These are phyloP conservation scores for Scyliorhinus canicula DNA, from an alignment of 2,797 vertebrate species.

Conservation along the genomic window DNA sequence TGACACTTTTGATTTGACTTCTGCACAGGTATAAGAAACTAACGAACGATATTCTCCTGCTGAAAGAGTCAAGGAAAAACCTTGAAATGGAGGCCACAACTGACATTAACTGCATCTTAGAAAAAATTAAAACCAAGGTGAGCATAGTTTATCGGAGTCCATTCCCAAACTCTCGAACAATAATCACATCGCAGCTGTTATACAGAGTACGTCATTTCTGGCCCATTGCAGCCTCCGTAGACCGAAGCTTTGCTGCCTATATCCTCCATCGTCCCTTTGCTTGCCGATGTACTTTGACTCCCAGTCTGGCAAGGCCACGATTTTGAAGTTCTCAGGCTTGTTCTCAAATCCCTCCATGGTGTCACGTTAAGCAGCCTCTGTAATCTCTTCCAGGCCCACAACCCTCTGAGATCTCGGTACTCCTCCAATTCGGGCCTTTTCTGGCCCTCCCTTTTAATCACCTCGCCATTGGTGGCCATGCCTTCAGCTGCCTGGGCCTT, in stretches of 20 bases:
- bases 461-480: too few species aligned
- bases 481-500: too few species aligned
- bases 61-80: not conserved
- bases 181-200: not conserved
- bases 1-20: not conserved
- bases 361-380: not conserved
- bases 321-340: not conserved
- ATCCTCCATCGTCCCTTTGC: too few species aligned
- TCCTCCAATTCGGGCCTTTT: too few species aligned
- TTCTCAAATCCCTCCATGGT: not conserved
- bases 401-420: too few species aligned
- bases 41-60: not conserved
- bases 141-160: not conserved
- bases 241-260: not conserved
- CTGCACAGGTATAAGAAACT: slow-evolving; percentile 1
- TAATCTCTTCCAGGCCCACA: too few species aligned
- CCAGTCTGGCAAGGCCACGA: not conserved
- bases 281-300: not conserved
- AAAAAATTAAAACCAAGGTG: slow-evolving; percentile 36
- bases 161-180: not conserved
- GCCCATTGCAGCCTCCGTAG: not conserved
- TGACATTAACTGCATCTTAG: slow-evolving; percentile 30
- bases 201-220: not conserved
- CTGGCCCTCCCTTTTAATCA: too few species aligned
- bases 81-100: not conserved